phyloP scores from a whole-genome alignment of 2,113 vertebrate species.

The Hyla sarda region DNA sequence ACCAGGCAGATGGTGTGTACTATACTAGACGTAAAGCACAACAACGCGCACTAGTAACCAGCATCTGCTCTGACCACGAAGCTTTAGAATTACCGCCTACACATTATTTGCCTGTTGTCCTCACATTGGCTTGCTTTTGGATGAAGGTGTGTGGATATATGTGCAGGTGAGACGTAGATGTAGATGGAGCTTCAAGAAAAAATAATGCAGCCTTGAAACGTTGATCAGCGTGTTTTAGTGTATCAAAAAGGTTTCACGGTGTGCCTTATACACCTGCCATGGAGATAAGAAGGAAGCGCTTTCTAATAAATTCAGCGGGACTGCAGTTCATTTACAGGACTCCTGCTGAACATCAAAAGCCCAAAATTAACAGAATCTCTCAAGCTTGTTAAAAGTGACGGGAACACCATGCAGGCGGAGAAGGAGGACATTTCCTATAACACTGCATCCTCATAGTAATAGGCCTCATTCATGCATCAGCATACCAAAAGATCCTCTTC shows the following conservation, averaged over 20 bases:
- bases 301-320: not conserved
- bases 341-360: slow-evolving; percentile 1
- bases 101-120: slow-evolving; percentile 14
- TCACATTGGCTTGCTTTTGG: not conserved
- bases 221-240: not conserved
- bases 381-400: not conserved
- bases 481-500: too few species aligned
- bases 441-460: too few species aligned
- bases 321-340: not conserved
- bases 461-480: too few species aligned
- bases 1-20: not conserved
- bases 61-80: slow-evolving; percentile 1
- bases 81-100: slow-evolving; percentile 19
- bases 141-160: not conserved
- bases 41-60: not conserved
- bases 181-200: not conserved
- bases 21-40: not conserved
- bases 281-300: not conserved
- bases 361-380: not conserved
- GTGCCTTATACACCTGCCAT: not conserved
- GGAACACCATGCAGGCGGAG: not conserved
- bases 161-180: not conserved
- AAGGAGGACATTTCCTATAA: not conserved
- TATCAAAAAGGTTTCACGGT: not conserved
- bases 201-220: not conserved